A percentile compares a stretch with the other conserved stretches of the same genome.
phyloP scores from a whole-genome alignment of 2,888 invertebrate genomes.

The Spisula subtruncata region DNA sequence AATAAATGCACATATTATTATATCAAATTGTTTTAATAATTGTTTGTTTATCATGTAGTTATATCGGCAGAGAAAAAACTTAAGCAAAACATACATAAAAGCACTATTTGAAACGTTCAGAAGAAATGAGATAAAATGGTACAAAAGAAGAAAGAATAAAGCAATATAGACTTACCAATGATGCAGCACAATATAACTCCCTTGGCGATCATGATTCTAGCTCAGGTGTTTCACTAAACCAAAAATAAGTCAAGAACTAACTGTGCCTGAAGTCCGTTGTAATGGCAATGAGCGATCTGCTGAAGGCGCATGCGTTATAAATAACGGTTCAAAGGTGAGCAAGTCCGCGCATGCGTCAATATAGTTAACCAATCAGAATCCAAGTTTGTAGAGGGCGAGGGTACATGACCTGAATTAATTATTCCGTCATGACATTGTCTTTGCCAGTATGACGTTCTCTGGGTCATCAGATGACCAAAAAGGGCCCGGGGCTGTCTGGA shows the following conservation, averaged over 20 bases:
- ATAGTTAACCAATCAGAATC: constrained; percentile 19
- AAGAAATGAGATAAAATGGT: not conserved
- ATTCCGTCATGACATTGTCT: constrained; percentile 28
- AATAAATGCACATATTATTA: too few species aligned
- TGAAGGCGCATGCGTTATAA: constrained; percentile 1
- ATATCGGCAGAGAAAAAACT: too few species aligned
- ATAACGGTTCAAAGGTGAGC: not conserved
- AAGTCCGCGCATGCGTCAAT: not conserved
- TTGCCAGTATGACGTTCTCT: constrained; percentile 14
- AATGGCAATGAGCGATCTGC: constrained; percentile 24
- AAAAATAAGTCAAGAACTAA: not conserved
- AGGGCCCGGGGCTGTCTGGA: constrained; percentile 27
- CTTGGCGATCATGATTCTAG: constrained; percentile 38
- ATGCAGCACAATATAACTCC: constrained; percentile 56
- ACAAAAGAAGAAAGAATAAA: not conserved
- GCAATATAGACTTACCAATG: constrained; percentile 53
- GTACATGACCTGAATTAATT: constrained; percentile 23
- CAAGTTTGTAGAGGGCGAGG: not conserved
- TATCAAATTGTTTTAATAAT: too few species aligned
- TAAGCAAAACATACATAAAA: too few species aligned
- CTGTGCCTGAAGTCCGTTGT: constrained; percentile 23
- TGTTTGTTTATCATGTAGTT: too few species aligned
- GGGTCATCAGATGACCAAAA: constrained; percentile 27
- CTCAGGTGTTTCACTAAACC: not conserved
- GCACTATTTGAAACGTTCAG: too few species aligned